Base-by-base conservation (phyloP, 1,140 invertebrate genomes). In the Sipha flava region DNA sequence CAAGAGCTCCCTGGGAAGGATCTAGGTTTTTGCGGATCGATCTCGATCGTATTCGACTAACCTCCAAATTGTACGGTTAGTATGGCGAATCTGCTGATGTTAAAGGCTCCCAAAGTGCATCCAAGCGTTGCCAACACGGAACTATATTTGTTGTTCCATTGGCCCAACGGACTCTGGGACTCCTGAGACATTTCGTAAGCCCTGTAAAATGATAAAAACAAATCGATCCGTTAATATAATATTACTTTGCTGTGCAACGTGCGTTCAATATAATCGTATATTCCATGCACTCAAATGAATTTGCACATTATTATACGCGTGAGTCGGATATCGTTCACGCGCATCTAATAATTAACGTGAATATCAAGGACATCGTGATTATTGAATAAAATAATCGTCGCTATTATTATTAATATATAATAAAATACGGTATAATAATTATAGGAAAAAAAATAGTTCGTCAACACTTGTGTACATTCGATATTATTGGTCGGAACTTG, bases 51-150 rank as follows among this genome's bases (percentile, higher is more conserved):
- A n/a, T n/a, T n/a, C n/a, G n/a, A 83, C 85, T 88, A 85, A 91
- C 92, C 91, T 87, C 94, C 94, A 86, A 94, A 96, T 84, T 94
- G 91, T 82, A 95, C 89, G 82, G 93, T 94, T 81, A 95, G 89
- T 82, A 94, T 91, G 81, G 93, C 91, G 87, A 96, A 96, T 83
- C 95, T 90, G 82, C 92, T 94, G 83, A 96, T 92, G 85, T 95
- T 95, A 84, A 94, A 95, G 34, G 95, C 89, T 34, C 94, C 94
- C 72, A 96, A 85, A 2, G 93, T 95, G 84, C 94, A 95, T 47
- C 92, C 91, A 2, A 95, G 88, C 83, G 91, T 91, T 10, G 94
- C 93, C 79, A 96, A 85, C 82, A 92, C 90, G 23, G 93, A 91
- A 85, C 92, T 94, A 66, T 93, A 88, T 4, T 89, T 88, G 85